These are phyloP conservation scores for Heliconius himera DNA, from an alignment of 1,140 invertebrate species.

Conservation along the genomic window DNA sequence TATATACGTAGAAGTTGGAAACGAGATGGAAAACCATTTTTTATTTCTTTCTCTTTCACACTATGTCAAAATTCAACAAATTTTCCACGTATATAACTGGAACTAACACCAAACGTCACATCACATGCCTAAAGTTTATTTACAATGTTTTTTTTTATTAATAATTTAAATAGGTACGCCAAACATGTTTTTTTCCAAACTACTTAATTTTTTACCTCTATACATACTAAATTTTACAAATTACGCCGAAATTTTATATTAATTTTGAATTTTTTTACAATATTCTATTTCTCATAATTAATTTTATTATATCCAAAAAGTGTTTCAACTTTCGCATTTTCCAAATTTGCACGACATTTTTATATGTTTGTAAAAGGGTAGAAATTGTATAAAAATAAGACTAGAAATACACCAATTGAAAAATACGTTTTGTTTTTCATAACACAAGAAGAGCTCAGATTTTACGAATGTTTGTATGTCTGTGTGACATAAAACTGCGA, in stretches of 20 bases:
- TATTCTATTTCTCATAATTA: slow-evolving; percentile 31
- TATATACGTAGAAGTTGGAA: not conserved
- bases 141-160: slow-evolving; percentile 55
- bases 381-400: slow-evolving; percentile 59
- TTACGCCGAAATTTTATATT: slow-evolving; percentile 64
- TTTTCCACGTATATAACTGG: not conserved
- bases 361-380: slow-evolving; percentile 34
- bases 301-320: slow-evolving; percentile 46
- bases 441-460: slow-evolving; percentile 30
- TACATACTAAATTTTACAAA: slow-evolving; percentile 63
- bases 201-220: not conserved
- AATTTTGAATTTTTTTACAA: slow-evolving; percentile 52
- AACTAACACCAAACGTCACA: slow-evolving; percentile 42
- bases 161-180: slow-evolving; percentile 59
- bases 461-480: slow-evolving; percentile 21
- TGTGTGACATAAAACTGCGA: slow-evolving; percentile 17
- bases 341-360: slow-evolving; percentile 47
- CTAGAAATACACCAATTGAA: slow-evolving; percentile 76
- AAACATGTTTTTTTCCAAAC: slow-evolving; percentile 61
- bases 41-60: not conserved
- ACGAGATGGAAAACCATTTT: not conserved
- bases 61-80: slow-evolving; percentile 6
- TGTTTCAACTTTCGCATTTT: slow-evolving; percentile 47
- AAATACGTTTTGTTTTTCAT: slow-evolving; percentile 28
- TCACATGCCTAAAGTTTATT: slow-evolving; percentile 72